phyloP scores from a whole-genome alignment of 2,888 invertebrate species.

The Drosophila aldrichi region DNA sequence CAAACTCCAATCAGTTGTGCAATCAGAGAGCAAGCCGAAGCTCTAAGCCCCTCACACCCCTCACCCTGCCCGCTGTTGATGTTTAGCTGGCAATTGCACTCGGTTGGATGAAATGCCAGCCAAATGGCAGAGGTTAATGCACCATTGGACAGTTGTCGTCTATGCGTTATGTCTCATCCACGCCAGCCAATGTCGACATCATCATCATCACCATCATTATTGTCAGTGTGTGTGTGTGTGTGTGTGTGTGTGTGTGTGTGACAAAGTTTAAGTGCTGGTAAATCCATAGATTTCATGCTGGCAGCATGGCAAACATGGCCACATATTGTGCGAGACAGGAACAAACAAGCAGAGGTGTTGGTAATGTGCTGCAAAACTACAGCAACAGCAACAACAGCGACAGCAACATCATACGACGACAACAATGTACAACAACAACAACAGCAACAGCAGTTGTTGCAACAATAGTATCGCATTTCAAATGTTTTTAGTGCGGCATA shows the following conservation, averaged over 20 bases:
- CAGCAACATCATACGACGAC: conserved; percentile 26
- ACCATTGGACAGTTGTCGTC: conserved; percentile 65
- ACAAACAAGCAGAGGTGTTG: conserved; percentile 64
- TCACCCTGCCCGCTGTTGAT: not conserved
- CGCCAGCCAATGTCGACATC: conserved; percentile 50
- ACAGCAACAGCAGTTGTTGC: conserved; percentile 57
- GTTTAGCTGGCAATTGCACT: conserved; percentile 35
- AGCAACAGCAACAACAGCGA: conserved; percentile 27
- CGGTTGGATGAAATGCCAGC: conserved; percentile 18
- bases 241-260: conserved; percentile 16
- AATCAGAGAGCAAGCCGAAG: conserved; percentile 29
- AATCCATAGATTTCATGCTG: conserved; percentile 83
- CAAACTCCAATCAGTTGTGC: conserved; percentile 22
- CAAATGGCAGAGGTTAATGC: conserved; percentile 71
- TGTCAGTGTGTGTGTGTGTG: conserved; percentile 19
- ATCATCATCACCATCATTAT: conserved; percentile 43
- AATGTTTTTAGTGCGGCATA: conserved; percentile 78
- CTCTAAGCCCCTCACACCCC: not conserved
- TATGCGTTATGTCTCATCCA: conserved; percentile 52
- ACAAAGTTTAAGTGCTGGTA: conserved; percentile 85
- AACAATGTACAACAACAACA: conserved; percentile 10
- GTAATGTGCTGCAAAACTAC: conserved; percentile 60
- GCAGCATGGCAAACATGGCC: conserved; percentile 74
- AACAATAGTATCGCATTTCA: conserved; percentile 77
- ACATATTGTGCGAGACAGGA: conserved; percentile 77